phyloP scores from a whole-genome alignment of 2,113 vertebrate species.

The Spea bombifrons region DNA sequence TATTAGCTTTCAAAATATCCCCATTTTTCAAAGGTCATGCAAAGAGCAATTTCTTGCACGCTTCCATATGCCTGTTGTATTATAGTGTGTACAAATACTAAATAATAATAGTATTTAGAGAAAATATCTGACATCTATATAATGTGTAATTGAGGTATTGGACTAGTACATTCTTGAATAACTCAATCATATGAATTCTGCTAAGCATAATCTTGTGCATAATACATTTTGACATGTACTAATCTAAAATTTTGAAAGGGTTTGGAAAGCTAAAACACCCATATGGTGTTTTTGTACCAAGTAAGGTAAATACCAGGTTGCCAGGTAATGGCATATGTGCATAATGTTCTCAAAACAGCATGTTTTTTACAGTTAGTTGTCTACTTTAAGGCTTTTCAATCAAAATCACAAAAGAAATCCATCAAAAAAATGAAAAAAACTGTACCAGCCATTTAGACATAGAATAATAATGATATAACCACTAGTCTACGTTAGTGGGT shows the following conservation, averaged over 20 bases:
- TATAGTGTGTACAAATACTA: too few relatives aligned
- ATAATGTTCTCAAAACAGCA: conserved; percentile 28
- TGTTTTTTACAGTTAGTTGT: conserved; percentile 10
- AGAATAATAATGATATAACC: conserved; percentile 26
- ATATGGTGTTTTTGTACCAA: conserved; percentile 3
- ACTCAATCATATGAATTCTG: background rate
- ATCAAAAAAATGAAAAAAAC: conserved; percentile 4
- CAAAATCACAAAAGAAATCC: conserved; percentile 14
- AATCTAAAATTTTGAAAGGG: background rate
- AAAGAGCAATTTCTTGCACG: too few relatives aligned
- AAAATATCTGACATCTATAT: background rate
- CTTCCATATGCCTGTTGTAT: too few relatives aligned
- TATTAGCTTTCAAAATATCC: too few relatives aligned
- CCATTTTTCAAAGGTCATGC: too few relatives aligned
- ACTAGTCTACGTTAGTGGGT: background rate
- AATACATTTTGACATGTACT: background rate
- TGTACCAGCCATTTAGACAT: conserved; percentile 12
- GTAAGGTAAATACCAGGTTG: background rate
- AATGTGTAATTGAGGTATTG: background rate
- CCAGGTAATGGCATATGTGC: conserved; percentile 27
- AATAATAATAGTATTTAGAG: background rate
- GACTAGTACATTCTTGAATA: background rate
- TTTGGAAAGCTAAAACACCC: conserved; percentile 13
- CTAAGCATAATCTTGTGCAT: background rate
- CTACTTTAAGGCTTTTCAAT: conserved; percentile 36